Percentiles rank a stretch among this genome's conserved stretches.
Evolutionary conservation across 2,113 vertebrate genomes (phyloP).

Genomic region (Sclerurus mexicanus): DNA sequence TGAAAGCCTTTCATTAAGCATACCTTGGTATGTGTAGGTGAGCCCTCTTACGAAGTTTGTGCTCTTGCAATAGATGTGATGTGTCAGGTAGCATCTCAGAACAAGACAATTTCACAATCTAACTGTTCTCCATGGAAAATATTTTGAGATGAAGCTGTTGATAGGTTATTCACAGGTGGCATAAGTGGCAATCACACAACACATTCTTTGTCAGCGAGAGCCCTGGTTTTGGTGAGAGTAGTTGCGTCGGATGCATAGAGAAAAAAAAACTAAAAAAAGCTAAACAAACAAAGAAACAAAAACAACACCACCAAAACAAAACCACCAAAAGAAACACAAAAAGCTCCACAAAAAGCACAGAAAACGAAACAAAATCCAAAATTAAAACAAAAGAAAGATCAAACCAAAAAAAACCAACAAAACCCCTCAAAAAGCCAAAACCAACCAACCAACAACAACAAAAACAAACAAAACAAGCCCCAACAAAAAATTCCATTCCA

Average conservation of each 20-base stretch:
- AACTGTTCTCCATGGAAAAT: constrained; percentile 11
- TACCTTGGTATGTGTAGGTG: not conserved
- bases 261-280: not conserved
- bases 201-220: not conserved
- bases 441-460: not conserved
- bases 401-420: not conserved
- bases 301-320: too few species aligned
- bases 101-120: constrained; percentile 17
- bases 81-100: not conserved
- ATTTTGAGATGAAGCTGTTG: constrained; percentile 25
- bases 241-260: not conserved
- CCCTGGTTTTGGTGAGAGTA: not conserved
- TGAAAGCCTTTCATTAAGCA: not conserved
- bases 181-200: not conserved
- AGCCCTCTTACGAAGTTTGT: not conserved
- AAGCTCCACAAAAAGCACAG: too few species aligned
- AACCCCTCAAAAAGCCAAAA: not conserved
- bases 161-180: constrained; percentile 24
- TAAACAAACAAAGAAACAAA: not conserved
- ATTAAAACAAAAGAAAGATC: too few species aligned
- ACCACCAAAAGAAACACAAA: too few species aligned
- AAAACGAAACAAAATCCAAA: not conserved
- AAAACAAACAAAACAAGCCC: not conserved
- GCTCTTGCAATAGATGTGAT: not conserved
- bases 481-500: not conserved